phyloP scores from a whole-genome alignment of 2,888 invertebrate genomes.

The Agapostemon virescens region DNA sequence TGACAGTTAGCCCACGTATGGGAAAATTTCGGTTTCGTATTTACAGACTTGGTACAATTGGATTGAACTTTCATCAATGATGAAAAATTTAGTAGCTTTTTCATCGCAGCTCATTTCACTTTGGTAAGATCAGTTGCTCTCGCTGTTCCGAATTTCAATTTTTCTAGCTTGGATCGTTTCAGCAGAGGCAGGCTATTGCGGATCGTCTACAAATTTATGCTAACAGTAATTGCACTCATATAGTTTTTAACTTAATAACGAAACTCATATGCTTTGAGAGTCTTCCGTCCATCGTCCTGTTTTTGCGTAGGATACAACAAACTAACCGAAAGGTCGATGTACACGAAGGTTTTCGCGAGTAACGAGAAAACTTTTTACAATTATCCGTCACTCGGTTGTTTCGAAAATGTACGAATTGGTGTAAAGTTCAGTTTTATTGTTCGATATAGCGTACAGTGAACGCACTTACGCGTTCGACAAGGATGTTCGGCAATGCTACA shows the following conservation, averaged over 20 bases:
- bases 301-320: constrained; percentile 31
- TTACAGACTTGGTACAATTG: background rate
- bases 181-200: constrained; percentile 38
- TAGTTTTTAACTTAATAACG: constrained; percentile 66
- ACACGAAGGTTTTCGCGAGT: constrained; percentile 46
- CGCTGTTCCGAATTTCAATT: constrained; percentile 32
- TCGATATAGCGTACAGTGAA: background rate
- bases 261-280: constrained; percentile 61
- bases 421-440: constrained; percentile 41
- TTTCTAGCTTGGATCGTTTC: constrained; percentile 18
- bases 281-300: background rate
- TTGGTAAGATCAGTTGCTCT: background rate
- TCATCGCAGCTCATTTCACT: background rate
- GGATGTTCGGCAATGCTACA: background rate
- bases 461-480: background rate
- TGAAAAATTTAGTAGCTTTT: background rate
- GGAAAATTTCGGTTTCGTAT: too few species aligned
- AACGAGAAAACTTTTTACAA: constrained; percentile 63
- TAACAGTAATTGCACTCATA: constrained; percentile 65
- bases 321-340: constrained; percentile 55
- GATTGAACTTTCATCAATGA: background rate
- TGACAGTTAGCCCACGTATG: too few species aligned
- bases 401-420: constrained; percentile 20
- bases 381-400: constrained; percentile 37
- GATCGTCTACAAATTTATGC: constrained; percentile 48